Evolutionary conservation across 2,888 invertebrate genomes (phyloP).

Genomic region (Sclerodermus sp.): DNA sequence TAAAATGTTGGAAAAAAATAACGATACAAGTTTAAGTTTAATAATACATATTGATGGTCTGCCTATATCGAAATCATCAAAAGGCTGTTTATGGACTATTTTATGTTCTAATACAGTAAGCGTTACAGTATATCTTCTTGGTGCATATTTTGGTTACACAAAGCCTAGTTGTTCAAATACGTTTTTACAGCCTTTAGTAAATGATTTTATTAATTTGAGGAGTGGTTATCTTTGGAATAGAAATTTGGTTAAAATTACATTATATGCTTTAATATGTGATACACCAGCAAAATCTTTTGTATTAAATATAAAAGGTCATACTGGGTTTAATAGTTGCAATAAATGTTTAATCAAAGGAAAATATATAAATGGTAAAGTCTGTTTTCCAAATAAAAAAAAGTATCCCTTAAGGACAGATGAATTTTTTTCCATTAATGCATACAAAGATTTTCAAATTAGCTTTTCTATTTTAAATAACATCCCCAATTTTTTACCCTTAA

Average conservation of each 20-base stretch:
- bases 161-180: background rate
- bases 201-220: background rate
- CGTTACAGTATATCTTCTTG: background rate
- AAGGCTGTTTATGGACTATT: constrained; percentile 3
- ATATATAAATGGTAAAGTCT: background rate
- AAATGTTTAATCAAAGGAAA: background rate
- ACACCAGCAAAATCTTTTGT: background rate
- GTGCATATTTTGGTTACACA: background rate
- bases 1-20: background rate
- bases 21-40: background rate
- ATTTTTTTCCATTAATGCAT: background rate
- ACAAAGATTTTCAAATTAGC: background rate
- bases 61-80: constrained; percentile 4
- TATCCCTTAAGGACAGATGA: constrained; percentile 3
- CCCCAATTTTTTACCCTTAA: background rate
- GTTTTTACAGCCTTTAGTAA: background rate
- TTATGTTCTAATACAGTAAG: background rate
- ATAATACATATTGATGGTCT: background rate
- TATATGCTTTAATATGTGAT: background rate
- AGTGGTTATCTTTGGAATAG: background rate
- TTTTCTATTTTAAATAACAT: background rate
- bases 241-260: background rate
- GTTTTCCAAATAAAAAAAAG: background rate
- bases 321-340: background rate
- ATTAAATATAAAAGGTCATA: background rate